Evolutionary conservation across 1,140 invertebrate species (phyloP), one percentile per base, ranked within the genome.

Genomic region (Drosophila gunungcola): DNA sequence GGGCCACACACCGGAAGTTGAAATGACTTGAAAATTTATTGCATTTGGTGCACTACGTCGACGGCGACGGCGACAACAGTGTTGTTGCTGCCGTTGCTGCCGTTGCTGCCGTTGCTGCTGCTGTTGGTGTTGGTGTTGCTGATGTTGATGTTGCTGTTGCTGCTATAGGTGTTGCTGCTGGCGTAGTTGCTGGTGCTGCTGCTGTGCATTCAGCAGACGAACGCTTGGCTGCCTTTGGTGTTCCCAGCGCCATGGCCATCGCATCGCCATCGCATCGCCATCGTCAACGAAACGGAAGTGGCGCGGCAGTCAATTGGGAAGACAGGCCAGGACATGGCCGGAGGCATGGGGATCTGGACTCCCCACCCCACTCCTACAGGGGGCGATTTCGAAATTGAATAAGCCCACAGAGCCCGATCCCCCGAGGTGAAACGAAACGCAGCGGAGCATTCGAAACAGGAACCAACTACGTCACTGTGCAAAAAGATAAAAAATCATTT

Each of bases 11-110:
- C 84, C 84, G 84, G 84, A 89, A 89, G 84, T 84, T 80, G 84
- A 89, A 89, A 89, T 84, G 84, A 89, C 84, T 89, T 89, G 84
- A 89, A 89, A 89, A 89, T 89, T 89, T 89, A 89, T 89, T 89
- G 84, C 84, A 89, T 89, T 89, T 89, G 80, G 69, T 75, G 83
- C 56, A 68, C 65, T 53, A 49, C 74, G 76, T 34, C 57, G 52
- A 51, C 39, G 51, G 64, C 57, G 52, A 51, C 39, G 51, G 64
- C 49, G 58, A 51, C 54, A 54, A 46, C 53, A 52, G 45, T 73
- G 55, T 58, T 63, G 63, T 48, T 70, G 56, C 55, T 70, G 42
- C 36, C n/a, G n/a, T n/a, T 74, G 48, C 0, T 57, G 56, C 29
- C 39, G 42, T n/a, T 34, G 62, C 12, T 56, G 45, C 1, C 56